Base-by-base conservation (phyloP, 2,888 invertebrate species). In the Noctua janthe region DNA sequence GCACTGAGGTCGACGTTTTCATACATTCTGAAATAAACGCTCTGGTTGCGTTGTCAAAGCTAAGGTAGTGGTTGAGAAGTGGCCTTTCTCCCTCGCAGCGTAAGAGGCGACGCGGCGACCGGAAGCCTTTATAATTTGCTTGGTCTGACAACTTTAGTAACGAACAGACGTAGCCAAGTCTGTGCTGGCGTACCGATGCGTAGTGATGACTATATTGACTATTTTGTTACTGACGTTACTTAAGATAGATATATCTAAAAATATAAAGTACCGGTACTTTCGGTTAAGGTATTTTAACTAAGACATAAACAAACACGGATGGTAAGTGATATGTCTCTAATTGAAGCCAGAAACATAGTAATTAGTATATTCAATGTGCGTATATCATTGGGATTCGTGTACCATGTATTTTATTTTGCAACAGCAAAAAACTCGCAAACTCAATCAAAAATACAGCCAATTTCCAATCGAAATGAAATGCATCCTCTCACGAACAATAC, bases 391-490 rank as follows among this genome's bases (percentile, higher is more conserved):
- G 11, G 1, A 43, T 67, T 43, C 43, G 17, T 66, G 35, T n/a
- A 11, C 4, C 3, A 59, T 59, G n/a, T 66, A 10, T 71, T 75
- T 23, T 0, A 15, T 1, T 51, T 51, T 15, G 4, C n/a, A 3
- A 17, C 13, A 13, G 2, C 39, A 69, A 51, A 80, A 7, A 5
- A 20, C 13, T 23, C 11, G 3, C 11, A 49, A 49, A 70, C 29
- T 35, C 20, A 47, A 51, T 69, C 1, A 51, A 66, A 69, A 2
- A 71, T 23, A 5, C 56, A 15, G 5, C 15, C 15, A 49, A 74
- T 62, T 43, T 76, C n/a, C 13, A 7, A 29, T 75, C 23, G 0
- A 86, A 56, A 75, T 71, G 0, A 56, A 75, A 73, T 43, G 23
- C 43, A 76, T n/a, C 20, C 0, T 47, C 23, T 20, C 43, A 51